Percentiles rank a stretch among this genome's conserved stretches.
Conservation (phyloP, 2,797 vertebrate genomes). For the Enteromius paludinosus region DNA sequence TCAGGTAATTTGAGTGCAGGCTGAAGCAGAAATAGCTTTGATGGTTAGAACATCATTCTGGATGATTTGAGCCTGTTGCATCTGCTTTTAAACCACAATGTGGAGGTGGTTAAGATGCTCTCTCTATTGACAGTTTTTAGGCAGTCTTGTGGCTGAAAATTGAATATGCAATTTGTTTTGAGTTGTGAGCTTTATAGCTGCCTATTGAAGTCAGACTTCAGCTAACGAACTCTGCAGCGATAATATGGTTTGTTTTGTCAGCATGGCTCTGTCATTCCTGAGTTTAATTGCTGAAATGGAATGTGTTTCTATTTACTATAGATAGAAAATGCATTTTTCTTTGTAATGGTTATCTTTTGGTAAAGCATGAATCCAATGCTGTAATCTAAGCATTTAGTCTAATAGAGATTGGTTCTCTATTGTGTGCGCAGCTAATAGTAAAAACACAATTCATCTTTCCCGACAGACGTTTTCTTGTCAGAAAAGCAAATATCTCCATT, state of each 20-base stretch:
- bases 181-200: neutral
- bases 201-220: neutral
- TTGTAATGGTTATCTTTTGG: neutral
- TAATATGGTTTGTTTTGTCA: neutral
- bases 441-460: neutral
- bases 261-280: neutral
- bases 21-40: neutral
- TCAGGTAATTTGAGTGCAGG: neutral
- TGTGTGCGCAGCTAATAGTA: conserved; percentile 8
- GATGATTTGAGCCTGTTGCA: neutral
- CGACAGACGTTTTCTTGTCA: conserved; percentile 35
- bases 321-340: neutral
- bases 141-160: neutral
- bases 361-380: neutral
- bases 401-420: neutral
- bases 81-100: conserved; percentile 1
- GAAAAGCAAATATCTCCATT: conserved; percentile 53
- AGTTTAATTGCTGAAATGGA: conserved; percentile 5
- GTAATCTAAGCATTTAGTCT: neutral
- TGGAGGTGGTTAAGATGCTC: neutral
- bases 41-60: neutral
- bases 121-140: neutral
- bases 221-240: neutral
- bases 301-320: neutral
- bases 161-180: neutral